Percentiles rank a stretch among this genome's conserved stretches.
phyloP scores from a whole-genome alignment of 2,113 vertebrate species.

The Hypomesus transpacificus region DNA sequence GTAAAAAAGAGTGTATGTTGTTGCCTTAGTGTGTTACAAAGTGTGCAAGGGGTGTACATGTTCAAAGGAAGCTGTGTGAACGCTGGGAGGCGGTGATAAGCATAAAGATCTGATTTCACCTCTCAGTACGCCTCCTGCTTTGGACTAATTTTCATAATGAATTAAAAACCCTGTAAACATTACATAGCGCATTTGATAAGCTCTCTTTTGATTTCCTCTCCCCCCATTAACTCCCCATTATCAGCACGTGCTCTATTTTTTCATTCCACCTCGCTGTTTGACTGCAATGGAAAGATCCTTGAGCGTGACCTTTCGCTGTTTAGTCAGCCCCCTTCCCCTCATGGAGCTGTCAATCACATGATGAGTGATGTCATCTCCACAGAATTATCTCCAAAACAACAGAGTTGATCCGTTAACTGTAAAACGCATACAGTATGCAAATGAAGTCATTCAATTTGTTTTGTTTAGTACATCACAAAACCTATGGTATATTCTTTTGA shows the following conservation, averaged over 20 bases:
- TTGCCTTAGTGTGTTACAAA: slow-evolving; percentile 1
- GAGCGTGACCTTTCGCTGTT: slow-evolving; percentile 23
- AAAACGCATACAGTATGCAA: neutral
- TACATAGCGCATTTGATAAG: slow-evolving; percentile 64
- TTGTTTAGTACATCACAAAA: too few species aligned
- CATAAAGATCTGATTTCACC: slow-evolving; percentile 66
- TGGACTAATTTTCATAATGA: slow-evolving; percentile 70
- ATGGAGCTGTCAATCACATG: slow-evolving; percentile 50
- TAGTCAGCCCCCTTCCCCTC: neutral
- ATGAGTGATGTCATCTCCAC: neutral
- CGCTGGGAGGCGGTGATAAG: slow-evolving; percentile 65
- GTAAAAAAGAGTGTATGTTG: neutral
- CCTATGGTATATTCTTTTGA: too few species aligned
- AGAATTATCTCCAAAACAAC: neutral
- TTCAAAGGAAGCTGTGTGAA: slow-evolving; percentile 47
- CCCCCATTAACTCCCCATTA: slow-evolving; percentile 53
- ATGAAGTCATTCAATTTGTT: neutral
- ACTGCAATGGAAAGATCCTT: slow-evolving; percentile 35
- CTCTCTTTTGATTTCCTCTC: slow-evolving; percentile 53
- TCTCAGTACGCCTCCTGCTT: slow-evolving; percentile 54
- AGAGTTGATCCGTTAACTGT: neutral
- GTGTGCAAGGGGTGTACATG: slow-evolving; percentile 36
- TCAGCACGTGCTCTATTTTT: slow-evolving; percentile 40
- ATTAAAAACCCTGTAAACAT: slow-evolving; percentile 71
- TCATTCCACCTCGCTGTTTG: slow-evolving; percentile 32